phyloP scores from a whole-genome alignment of 1,140 invertebrate species.

The Caenorhabditis inopinata region DNA sequence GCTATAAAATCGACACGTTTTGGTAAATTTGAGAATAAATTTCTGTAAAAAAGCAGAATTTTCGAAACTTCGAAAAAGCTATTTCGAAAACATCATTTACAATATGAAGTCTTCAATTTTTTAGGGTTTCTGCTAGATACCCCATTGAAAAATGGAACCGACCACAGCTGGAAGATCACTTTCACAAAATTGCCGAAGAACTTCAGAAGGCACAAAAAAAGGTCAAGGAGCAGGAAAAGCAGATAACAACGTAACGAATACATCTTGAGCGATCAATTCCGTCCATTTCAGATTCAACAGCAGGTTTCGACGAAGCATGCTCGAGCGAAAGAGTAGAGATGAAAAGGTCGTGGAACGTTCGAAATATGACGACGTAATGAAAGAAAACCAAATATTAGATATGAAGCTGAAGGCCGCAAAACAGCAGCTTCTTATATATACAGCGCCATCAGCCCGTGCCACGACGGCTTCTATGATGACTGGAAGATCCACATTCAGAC shows the following conservation, averaged over 20 bases:
- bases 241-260: constrained; percentile 42
- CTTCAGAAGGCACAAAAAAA: constrained; percentile 46
- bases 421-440: constrained; percentile 58
- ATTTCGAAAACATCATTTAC: too few species aligned
- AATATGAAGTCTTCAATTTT: too few species aligned
- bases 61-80: too few species aligned
- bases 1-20: too few species aligned
- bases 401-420: constrained; percentile 61
- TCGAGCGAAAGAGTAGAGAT: constrained; percentile 12
- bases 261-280: too few species aligned
- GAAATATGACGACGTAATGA: constrained; percentile 50
- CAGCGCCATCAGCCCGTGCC: constrained; percentile 47
- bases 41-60: too few species aligned
- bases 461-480: constrained; percentile 53
- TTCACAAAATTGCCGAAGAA: constrained; percentile 45
- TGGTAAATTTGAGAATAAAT: too few species aligned
- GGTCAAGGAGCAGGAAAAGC: constrained; percentile 48
- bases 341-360: constrained; percentile 17
- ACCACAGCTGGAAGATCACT: constrained; percentile 50
- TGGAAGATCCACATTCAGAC: constrained; percentile 46
- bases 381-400: constrained; percentile 52
- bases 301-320: constrained; percentile 43
- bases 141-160: constrained; percentile 51
- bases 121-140: constrained; percentile 42
- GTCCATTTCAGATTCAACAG: constrained; percentile 47